Evolutionary conservation across 2,888 invertebrate genomes (phyloP).

Genomic region (Siphonodentalium dalli): DNA sequence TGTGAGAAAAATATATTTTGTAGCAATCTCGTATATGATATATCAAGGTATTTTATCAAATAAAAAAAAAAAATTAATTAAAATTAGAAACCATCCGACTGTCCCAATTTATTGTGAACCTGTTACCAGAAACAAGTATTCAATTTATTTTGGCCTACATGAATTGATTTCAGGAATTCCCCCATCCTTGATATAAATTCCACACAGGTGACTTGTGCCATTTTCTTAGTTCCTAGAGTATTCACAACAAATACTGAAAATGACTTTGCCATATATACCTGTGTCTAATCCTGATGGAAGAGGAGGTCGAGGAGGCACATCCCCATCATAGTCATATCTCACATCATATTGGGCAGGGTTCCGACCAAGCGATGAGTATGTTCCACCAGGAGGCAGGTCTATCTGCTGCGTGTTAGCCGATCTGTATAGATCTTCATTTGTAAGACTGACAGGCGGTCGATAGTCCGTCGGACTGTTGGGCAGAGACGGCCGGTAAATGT

Average conservation of each 20-base stretch:
- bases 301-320: constrained; percentile 51
- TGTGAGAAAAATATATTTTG: too few species aligned
- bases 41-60: too few species aligned
- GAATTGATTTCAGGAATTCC: neutral
- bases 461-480: too few species aligned
- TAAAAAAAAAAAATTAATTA: too few species aligned
- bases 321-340: constrained; percentile 49
- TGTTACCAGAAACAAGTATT: too few species aligned
- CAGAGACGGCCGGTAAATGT: constrained; percentile 42
- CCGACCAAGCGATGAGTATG: constrained; percentile 30
- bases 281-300: constrained; percentile 42
- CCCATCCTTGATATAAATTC: neutral
- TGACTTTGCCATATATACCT: constrained; percentile 21
- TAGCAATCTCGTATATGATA: too few species aligned
- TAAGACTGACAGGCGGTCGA: constrained; percentile 1
- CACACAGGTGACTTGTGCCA: neutral
- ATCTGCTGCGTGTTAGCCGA: constrained; percentile 32
- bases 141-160: neutral
- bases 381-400: constrained; percentile 36
- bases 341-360: constrained; percentile 44
- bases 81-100: too few species aligned
- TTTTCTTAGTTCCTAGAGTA: neutral
- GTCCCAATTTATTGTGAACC: too few species aligned
- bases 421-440: constrained; percentile 37
- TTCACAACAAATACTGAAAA: neutral